Percentiles rank a stretch among this genome's conserved stretches.
These are phyloP conservation scores for Morinoia aosen DNA, from an alignment of 2,888 invertebrate species.

Conservation along the genomic window DNA sequence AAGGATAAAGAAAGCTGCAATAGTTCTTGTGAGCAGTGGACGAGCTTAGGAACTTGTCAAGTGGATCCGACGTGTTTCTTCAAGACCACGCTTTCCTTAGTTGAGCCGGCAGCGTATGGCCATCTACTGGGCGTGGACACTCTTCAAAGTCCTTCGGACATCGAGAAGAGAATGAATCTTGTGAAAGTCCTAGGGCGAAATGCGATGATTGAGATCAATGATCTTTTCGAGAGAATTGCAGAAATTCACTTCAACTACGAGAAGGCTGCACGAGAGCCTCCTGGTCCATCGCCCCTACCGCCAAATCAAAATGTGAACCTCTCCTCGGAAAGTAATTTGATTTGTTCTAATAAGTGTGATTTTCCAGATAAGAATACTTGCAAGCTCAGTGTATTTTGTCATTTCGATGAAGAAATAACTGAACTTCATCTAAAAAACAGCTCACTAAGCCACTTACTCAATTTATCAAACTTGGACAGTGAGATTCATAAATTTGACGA, in stretches of 20 bases:
- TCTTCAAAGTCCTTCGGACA: not conserved
- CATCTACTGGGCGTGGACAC: not conserved
- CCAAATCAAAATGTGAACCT: not conserved
- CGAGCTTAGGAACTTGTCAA: not conserved
- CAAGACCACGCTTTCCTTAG: slow-evolving; percentile 1
- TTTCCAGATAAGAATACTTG: not conserved
- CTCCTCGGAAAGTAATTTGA: not conserved
- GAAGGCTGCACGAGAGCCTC: not conserved
- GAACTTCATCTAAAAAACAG: not conserved
- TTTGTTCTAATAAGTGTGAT: not conserved
- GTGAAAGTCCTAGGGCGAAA: not conserved
- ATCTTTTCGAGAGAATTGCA: not conserved
- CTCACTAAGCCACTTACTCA: slow-evolving; percentile 9
- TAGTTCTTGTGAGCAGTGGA: not conserved
- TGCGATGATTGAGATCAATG: not conserved
- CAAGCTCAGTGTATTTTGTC: not conserved
- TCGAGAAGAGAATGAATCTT: not conserved
- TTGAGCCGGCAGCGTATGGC: slow-evolving; percentile 19
- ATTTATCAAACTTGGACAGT: not conserved
- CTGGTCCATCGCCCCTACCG: not conserved
- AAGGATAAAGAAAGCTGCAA: not conserved
- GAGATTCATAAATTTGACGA: slow-evolving; percentile 1
- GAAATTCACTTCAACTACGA: not conserved
- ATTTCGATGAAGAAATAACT: not conserved
- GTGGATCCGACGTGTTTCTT: slow-evolving; percentile 41